Percentiles rank a stretch among this genome's conserved stretches.
These are phyloP conservation scores for Brenthis ino DNA, from an alignment of 2,888 invertebrate genomes.

Conservation along the genomic window DNA sequence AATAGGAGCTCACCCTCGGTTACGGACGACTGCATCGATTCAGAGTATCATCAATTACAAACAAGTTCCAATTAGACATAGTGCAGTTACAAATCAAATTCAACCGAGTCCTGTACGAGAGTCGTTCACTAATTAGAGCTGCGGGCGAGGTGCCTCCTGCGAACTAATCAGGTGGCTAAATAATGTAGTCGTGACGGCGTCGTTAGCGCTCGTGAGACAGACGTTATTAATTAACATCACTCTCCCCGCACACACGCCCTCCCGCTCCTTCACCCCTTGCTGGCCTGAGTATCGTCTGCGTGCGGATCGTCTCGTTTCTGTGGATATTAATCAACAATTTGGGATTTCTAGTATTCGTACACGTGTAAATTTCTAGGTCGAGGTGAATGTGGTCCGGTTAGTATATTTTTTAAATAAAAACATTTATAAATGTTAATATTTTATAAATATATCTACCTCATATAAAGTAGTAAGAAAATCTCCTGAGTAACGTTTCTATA, in stretches of 20 bases:
- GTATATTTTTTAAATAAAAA: background rate
- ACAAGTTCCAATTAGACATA: slow-evolving; percentile 73
- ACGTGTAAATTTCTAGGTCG: background rate
- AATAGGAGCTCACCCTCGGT: slow-evolving; percentile 45
- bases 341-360: slow-evolving; percentile 28
- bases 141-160: slow-evolving; percentile 68
- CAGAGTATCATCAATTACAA: slow-evolving; percentile 67
- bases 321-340: slow-evolving; percentile 40
- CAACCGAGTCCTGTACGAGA: slow-evolving; percentile 60
- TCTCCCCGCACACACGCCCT: slow-evolving; percentile 52
- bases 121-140: slow-evolving; percentile 74
- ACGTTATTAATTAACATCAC: slow-evolving; percentile 81
- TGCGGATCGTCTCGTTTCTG: slow-evolving; percentile 39
- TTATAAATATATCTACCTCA: too few species aligned
- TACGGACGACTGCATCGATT: slow-evolving; percentile 51
- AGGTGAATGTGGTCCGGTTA: background rate
- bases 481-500: too few species aligned
- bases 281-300: slow-evolving; percentile 37
- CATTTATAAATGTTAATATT: too few species aligned
- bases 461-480: too few species aligned
- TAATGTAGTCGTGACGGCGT: slow-evolving; percentile 80
- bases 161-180: slow-evolving; percentile 81
- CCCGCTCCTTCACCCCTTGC: slow-evolving; percentile 38
- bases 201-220: slow-evolving; percentile 78
- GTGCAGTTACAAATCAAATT: slow-evolving; percentile 78